Percentiles rank a stretch among this genome's conserved stretches.
These are phyloP conservation scores for Ruditapes philippinarum DNA, from an alignment of 1,140 invertebrate genomes.

Conservation along the genomic window DNA sequence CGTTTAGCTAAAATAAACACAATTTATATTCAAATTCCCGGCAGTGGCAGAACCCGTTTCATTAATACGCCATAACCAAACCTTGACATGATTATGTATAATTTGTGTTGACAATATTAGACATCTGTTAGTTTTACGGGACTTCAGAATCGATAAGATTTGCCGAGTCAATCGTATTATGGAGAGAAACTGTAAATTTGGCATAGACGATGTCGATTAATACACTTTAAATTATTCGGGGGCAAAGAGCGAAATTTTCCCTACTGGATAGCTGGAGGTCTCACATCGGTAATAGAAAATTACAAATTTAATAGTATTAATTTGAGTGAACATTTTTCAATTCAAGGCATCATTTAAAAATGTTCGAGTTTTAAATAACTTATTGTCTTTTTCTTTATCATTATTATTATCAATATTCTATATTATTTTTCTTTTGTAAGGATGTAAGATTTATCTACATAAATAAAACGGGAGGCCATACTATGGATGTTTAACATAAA, in stretches of 20 bases:
- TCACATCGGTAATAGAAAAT: conserved; percentile 20
- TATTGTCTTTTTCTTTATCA: too few relatives aligned
- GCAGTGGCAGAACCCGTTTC: conserved; percentile 15
- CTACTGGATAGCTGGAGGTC: neutral
- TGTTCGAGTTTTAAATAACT: too few relatives aligned
- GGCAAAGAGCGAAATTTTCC: conserved; percentile 31
- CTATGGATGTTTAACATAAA: too few relatives aligned
- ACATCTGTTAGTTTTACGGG: conserved; percentile 65
- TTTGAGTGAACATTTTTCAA: too few relatives aligned
- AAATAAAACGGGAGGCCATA: too few relatives aligned
- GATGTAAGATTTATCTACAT: too few relatives aligned
- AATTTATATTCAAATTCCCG: conserved; percentile 57
- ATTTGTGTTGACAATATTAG: conserved; percentile 54
- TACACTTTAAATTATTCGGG: conserved; percentile 66
- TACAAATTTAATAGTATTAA: too few relatives aligned
- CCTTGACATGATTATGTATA: conserved; percentile 56
- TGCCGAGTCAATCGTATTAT: conserved; percentile 58
- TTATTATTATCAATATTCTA: too few relatives aligned
- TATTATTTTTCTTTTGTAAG: too few relatives aligned
- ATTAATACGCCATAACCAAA: conserved; percentile 30
- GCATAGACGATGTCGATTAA: conserved; percentile 42
- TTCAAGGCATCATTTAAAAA: too few relatives aligned
- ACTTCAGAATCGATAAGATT: conserved; percentile 60
- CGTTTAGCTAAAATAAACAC: conserved; percentile 62
- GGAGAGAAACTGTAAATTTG: conserved; percentile 53